Percentiles rank a stretch among this genome's conserved stretches.
These are phyloP conservation scores for Pinctada fucata DNA, from an alignment of 2,888 invertebrate genomes.

Conservation along the genomic window DNA sequence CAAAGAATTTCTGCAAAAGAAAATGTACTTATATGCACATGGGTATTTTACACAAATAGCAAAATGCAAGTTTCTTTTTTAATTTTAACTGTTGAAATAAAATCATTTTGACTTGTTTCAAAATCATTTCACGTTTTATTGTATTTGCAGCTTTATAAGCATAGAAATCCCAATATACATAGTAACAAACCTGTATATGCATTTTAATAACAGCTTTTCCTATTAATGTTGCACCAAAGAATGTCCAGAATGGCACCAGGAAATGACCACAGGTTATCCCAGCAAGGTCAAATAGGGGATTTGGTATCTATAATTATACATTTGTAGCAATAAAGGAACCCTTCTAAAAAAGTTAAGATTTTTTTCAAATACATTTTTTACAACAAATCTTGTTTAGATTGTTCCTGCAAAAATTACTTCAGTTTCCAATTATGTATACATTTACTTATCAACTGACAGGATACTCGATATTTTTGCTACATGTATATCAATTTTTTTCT, in stretches of 20 bases:
- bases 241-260: conserved; percentile 99
- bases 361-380: neutral
- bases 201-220: conserved; percentile 98
- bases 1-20: conserved; percentile 78
- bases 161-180: no score
- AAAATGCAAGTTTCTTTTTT: no score
- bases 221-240: conserved; percentile 98
- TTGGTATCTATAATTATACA: conserved; percentile 89
- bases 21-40: neutral
- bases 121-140: no score
- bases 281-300: conserved; percentile 98
- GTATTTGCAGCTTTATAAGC: no score
- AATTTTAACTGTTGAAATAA: no score
- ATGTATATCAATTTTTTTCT: no score
- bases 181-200: conserved; percentile 87
- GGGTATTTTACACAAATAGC: neutral
- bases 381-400: neutral
- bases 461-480: no score
- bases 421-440: no score
- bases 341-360: neutral
- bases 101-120: no score
- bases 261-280: conserved; percentile 99
- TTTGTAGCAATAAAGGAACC: neutral
- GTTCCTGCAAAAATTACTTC: neutral
- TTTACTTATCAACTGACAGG: no score